These are phyloP conservation scores for Toxonevra muliebris DNA, from an alignment of 2,888 invertebrate species.

Conservation along the genomic window DNA sequence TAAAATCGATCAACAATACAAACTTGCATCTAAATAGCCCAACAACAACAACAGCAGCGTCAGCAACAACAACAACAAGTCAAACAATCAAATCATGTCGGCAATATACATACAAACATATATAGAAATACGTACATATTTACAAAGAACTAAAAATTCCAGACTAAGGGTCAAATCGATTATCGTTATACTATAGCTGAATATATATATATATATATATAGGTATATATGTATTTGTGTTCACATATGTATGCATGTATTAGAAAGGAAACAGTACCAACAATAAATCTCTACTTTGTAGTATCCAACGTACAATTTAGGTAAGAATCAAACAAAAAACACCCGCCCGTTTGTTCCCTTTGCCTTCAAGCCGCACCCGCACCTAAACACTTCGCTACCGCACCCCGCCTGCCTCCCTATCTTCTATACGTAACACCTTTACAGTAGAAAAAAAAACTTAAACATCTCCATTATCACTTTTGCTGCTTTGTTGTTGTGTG, in stretches of 20 bases:
- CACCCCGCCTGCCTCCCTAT: conserved; percentile 6
- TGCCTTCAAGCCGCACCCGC: conserved; percentile 34
- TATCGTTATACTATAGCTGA: conserved; percentile 43
- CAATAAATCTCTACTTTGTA: background rate
- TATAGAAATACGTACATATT: conserved; percentile 15
- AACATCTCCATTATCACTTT: conserved; percentile 54
- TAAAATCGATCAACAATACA: conserved; percentile 64
- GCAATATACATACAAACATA: conserved; percentile 13
- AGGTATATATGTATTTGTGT: background rate
- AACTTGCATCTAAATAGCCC: conserved; percentile 54
- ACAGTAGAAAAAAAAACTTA: conserved; percentile 20
- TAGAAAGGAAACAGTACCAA: background rate
- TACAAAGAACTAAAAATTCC: conserved; percentile 15
- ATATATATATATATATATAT: background rate
- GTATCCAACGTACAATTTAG: background rate
- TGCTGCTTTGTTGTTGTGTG: conserved; percentile 40
- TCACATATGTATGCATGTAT: conserved; percentile 6
- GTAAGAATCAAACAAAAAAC: too few species aligned
- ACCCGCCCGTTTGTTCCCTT: conserved; percentile 18
- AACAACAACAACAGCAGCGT: conserved; percentile 32
- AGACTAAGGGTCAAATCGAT: conserved; percentile 55
- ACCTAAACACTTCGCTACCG: conserved; percentile 38
- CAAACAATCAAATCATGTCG: conserved; percentile 43
- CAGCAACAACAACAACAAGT: conserved; percentile 40
- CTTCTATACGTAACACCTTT: conserved; percentile 7